Conservation (phyloP, 2,888 invertebrate genomes). For the Rhingia campestris region DNA sequence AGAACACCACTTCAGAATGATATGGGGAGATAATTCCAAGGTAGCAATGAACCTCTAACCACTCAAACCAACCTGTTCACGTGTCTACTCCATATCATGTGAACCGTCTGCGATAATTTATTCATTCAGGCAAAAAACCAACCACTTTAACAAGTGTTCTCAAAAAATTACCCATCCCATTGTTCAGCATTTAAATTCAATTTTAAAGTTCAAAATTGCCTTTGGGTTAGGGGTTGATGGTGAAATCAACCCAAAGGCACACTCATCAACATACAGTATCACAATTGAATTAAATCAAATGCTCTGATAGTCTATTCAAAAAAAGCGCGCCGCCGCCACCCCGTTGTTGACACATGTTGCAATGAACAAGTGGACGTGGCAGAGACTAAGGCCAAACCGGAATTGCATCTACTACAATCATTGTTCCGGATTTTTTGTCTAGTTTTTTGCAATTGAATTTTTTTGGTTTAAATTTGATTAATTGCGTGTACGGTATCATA, state of each 20-base stretch:
- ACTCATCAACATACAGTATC: conserved; percentile 19
- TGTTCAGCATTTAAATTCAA: conserved; percentile 57
- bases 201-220: conserved; percentile 20
- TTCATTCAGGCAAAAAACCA: conserved; percentile 21
- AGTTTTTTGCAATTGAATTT: conserved; percentile 45
- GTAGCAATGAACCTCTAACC: neutral
- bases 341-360: conserved; percentile 67
- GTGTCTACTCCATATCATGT: conserved; percentile 30
- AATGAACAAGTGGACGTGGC: conserved; percentile 41
- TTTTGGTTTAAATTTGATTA: conserved; percentile 66
- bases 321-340: conserved; percentile 24
- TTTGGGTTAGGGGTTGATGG: neutral
- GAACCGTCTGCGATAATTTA: conserved; percentile 42
- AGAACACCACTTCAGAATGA: too few relatives aligned
- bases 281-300: conserved; percentile 48
- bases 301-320: conserved; percentile 63
- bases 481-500: conserved; percentile 56
- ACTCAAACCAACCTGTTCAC: conserved; percentile 49
- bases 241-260: conserved; percentile 28
- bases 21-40: neutral
- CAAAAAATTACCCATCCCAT: conserved; percentile 46
- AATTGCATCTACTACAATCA: conserved; percentile 49
- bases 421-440: conserved; percentile 37
- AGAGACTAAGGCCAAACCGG: conserved; percentile 21
- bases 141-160: conserved; percentile 66